Evolutionary conservation across 2,797 vertebrate species (phyloP).

Genomic region (Cyclopterus lumpus): DNA sequence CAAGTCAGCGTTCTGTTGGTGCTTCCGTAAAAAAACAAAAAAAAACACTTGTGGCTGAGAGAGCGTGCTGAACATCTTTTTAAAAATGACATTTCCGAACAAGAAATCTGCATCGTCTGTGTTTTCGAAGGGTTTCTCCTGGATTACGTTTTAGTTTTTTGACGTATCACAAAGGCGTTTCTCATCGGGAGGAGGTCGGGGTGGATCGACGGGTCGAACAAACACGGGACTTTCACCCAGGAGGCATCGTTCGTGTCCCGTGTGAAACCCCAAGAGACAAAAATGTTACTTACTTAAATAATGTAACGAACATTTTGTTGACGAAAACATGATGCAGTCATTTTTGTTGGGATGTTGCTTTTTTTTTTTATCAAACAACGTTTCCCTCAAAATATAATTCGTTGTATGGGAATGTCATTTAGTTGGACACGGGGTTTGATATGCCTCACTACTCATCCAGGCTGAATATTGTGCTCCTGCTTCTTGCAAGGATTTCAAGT

Average conservation of each 20-base stretch:
- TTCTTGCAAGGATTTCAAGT: conserved; percentile 14
- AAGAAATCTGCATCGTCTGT: neutral
- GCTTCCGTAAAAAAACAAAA: too few species aligned
- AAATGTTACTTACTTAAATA: neutral
- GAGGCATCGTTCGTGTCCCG: neutral
- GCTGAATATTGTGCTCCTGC: conserved; percentile 5
- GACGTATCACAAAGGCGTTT: too few species aligned
- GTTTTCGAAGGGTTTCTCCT: neutral
- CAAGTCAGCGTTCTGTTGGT: neutral
- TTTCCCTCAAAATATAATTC: neutral
- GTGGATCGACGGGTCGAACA: neutral
- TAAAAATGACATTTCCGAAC: neutral
- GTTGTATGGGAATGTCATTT: neutral
- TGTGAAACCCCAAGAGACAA: neutral
- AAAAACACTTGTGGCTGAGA: neutral
- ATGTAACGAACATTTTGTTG: neutral
- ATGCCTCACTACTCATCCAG: conserved; percentile 12
- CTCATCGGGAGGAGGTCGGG: too few species aligned
- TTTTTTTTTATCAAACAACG: too few species aligned
- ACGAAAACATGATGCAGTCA: too few species aligned
- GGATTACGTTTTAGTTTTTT: neutral
- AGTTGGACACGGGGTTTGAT: neutral
- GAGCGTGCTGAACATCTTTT: neutral
- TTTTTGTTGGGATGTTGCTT: neutral
- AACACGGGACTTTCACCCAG: neutral